Evolutionary conservation across 2,113 vertebrate species (phyloP).

Genomic region (Gymnocephalus cernua): DNA sequence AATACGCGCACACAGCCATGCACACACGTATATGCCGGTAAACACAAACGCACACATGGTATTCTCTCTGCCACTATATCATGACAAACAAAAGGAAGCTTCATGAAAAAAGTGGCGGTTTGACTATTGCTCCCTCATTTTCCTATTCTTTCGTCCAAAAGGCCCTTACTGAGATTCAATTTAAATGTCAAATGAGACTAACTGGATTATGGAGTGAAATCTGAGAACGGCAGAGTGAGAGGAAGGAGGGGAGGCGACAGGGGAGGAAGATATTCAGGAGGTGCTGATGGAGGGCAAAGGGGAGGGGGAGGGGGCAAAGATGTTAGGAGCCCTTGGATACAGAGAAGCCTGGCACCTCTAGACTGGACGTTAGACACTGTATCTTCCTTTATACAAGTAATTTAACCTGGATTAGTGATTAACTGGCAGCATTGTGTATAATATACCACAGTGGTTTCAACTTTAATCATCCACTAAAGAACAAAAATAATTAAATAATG

Average conservation of each 20-base stretch:
- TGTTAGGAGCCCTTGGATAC: conserved; percentile 30
- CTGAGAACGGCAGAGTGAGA: conserved; percentile 31
- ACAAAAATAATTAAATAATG: not conserved
- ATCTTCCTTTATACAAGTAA: not conserved
- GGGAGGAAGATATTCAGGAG: not conserved
- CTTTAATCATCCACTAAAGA: not conserved
- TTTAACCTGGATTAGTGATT: not conserved
- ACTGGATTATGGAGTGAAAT: conserved; percentile 76
- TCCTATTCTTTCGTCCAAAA: conserved; percentile 37
- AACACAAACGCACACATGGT: conserved; percentile 7
- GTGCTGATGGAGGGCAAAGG: conserved; percentile 3
- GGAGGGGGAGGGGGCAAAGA: not conserved
- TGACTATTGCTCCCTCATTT: conserved; percentile 34
- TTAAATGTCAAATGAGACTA: conserved; percentile 82
- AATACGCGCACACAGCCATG: conserved; percentile 19
- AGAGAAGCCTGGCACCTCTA: not conserved
- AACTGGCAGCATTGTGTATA: not conserved
- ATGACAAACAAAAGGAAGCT: conserved; percentile 32
- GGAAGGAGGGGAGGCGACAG: not conserved
- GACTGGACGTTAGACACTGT: not conserved
- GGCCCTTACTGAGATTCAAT: conserved; percentile 65
- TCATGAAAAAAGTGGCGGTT: conserved; percentile 16
- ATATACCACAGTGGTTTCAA: not conserved
- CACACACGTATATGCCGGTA: not conserved
- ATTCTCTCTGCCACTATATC: conserved; percentile 4